Evolutionary conservation across 2,888 invertebrate species (phyloP).

Genomic region (Esperia sulphurella): DNA sequence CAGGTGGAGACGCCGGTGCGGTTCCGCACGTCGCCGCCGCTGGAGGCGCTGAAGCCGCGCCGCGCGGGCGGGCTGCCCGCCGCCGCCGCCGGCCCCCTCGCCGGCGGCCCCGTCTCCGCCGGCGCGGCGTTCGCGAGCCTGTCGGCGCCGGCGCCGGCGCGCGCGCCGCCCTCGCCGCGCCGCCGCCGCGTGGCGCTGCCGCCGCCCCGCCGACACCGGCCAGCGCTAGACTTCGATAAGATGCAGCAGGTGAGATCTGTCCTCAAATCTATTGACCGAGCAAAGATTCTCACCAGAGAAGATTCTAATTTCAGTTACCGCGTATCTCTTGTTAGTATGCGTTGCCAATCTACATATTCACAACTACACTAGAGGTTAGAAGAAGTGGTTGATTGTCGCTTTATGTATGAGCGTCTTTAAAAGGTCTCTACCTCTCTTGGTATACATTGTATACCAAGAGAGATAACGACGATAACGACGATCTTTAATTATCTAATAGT

Average conservation of each 20-base stretch:
- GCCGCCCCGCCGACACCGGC: slow-evolving; percentile 82
- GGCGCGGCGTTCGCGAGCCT: slow-evolving; percentile 81
- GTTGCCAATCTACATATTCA: too few relatives aligned
- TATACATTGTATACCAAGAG: too few relatives aligned
- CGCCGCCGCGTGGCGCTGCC: slow-evolving; percentile 64
- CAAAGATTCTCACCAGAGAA: too few relatives aligned
- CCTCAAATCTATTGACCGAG: too few relatives aligned
- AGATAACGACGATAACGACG: too few relatives aligned
- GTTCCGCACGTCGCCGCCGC: slow-evolving; percentile 94
- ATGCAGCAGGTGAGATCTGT: slow-evolving; percentile 92
- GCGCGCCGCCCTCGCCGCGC: slow-evolving; percentile 65
- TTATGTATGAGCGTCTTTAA: too few relatives aligned
- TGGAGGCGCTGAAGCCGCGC: slow-evolving; percentile 91
- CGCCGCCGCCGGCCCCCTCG: slow-evolving; percentile 46
- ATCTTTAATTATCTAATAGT: too few relatives aligned
- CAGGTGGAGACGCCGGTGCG: slow-evolving; percentile 89
- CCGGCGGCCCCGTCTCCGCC: slow-evolving; percentile 61
- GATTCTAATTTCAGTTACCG: too few relatives aligned
- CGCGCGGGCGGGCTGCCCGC: slow-evolving; percentile 30
- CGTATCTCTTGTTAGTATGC: too few relatives aligned
- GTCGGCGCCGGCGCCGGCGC: slow-evolving; percentile 56
- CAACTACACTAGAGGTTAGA: too few relatives aligned
- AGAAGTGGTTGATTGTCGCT: too few relatives aligned
- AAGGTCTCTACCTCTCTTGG: too few relatives aligned
- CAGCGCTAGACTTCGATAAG: slow-evolving; percentile 96